These are phyloP conservation scores for Bombus ignitus DNA, from an alignment of 1,140 invertebrate species.

Conservation along the genomic window DNA sequence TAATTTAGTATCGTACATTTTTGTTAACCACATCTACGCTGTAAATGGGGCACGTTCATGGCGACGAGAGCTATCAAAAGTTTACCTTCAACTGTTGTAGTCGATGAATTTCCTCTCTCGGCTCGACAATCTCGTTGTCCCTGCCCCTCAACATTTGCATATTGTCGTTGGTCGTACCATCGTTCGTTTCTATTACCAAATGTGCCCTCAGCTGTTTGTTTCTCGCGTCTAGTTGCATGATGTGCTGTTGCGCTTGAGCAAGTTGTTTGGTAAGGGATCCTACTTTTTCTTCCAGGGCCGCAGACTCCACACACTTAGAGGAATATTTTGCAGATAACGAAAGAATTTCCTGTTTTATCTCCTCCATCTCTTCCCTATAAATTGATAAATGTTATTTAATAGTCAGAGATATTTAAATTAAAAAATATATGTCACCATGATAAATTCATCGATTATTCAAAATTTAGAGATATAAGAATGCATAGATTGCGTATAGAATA, in stretches of 20 bases:
- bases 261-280: constrained; percentile 89
- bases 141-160: constrained; percentile 76
- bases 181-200: constrained; percentile 85
- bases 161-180: constrained; percentile 72
- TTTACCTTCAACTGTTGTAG: constrained; percentile 80
- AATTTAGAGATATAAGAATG: not conserved
- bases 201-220: constrained; percentile 90
- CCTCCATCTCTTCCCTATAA: constrained; percentile 90
- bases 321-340: constrained; percentile 95
- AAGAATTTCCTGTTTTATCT: constrained; percentile 92
- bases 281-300: constrained; percentile 92
- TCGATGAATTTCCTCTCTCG: constrained; percentile 80
- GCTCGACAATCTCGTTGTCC: constrained; percentile 79
- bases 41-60: constrained; percentile 13
- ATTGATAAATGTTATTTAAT: no score
- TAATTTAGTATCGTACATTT: constrained; percentile 67
- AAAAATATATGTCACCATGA: no score
- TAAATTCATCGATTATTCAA: no score
- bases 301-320: constrained; percentile 94
- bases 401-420: not conserved
- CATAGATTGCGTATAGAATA: not conserved
- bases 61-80: not conserved
- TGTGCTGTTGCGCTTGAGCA: constrained; percentile 90
- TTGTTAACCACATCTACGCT: constrained; percentile 75
- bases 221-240: constrained; percentile 89